These are phyloP conservation scores for Nipponia nippon DNA, from an alignment of 2,113 vertebrate genomes.

Conservation along the genomic window DNA sequence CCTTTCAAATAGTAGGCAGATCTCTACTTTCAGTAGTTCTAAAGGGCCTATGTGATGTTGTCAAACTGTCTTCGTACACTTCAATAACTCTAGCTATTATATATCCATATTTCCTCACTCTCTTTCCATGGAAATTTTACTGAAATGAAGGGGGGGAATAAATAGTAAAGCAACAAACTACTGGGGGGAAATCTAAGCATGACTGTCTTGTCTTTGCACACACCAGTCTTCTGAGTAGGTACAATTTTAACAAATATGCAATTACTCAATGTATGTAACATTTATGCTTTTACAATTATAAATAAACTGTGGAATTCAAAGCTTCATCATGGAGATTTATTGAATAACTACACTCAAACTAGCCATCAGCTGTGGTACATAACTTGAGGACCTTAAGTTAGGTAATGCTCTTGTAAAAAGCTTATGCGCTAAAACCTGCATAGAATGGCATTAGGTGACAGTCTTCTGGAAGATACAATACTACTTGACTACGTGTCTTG, in stretches of 20 bases:
- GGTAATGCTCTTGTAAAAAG: not conserved
- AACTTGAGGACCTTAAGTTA: not conserved
- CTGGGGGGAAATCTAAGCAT: not conserved
- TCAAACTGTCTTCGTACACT: not conserved
- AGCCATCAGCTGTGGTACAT: fast-evolving
- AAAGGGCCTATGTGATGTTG: not conserved
- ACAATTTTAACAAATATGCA: constrained; percentile 16
- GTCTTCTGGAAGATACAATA: not conserved
- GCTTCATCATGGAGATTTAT: not conserved
- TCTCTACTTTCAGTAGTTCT: not conserved
- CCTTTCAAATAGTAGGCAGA: not conserved
- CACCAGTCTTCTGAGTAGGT: not conserved
- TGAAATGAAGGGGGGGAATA: not conserved
- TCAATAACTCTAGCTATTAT: not conserved
- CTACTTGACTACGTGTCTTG: not conserved
- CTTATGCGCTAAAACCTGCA: not conserved
- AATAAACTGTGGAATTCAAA: constrained; percentile 41
- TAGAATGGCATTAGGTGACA: not conserved
- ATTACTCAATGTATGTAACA: constrained; percentile 6
- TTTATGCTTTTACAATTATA: not conserved
- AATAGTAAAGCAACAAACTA: not conserved
- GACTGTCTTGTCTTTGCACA: constrained; percentile 2
- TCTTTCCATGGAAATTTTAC: not conserved
- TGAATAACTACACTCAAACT: not conserved
- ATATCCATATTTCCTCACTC: not conserved